Percentiles rank a stretch among this genome's conserved stretches.
These are phyloP conservation scores for Troglohyphantes excavatus DNA, from an alignment of 2,888 invertebrate species.

Conservation along the genomic window DNA sequence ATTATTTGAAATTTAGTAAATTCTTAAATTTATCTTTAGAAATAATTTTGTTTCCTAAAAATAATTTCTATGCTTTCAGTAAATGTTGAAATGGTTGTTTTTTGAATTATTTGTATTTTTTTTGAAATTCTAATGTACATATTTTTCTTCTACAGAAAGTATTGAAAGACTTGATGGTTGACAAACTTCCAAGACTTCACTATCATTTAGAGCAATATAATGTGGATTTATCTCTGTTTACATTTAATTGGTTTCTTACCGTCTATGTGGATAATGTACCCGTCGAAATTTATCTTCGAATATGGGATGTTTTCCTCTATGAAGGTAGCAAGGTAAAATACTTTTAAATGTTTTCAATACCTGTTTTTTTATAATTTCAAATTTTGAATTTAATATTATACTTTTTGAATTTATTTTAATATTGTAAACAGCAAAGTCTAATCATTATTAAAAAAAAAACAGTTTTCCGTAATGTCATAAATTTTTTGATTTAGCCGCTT, in stretches of 20 bases:
- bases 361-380: not conserved
- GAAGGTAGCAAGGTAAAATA: conserved; percentile 84
- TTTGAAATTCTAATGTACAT: not conserved
- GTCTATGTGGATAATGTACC: conserved; percentile 85
- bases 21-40: too few species aligned
- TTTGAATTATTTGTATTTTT: too few species aligned
- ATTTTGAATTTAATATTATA: not conserved
- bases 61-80: too few species aligned
- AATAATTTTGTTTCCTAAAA: too few species aligned
- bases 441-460: too few species aligned
- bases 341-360: not conserved
- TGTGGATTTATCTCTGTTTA: conserved; percentile 84
- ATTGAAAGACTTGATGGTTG: conserved; percentile 84
- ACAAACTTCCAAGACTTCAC: conserved; percentile 84
- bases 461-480: too few species aligned
- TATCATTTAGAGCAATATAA: conserved; percentile 83
- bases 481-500: too few species aligned
- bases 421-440: too few species aligned
- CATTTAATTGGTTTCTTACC: conserved; percentile 85
- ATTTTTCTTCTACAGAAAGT: conserved; percentile 82
- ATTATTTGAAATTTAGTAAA: too few species aligned
- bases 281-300: conserved; percentile 84
- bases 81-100: too few species aligned
- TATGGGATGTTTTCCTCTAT: conserved; percentile 85
- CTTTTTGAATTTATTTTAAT: not conserved